Base-by-base conservation (phyloP, 2,888 invertebrate species). In the Abscondita cerata region DNA sequence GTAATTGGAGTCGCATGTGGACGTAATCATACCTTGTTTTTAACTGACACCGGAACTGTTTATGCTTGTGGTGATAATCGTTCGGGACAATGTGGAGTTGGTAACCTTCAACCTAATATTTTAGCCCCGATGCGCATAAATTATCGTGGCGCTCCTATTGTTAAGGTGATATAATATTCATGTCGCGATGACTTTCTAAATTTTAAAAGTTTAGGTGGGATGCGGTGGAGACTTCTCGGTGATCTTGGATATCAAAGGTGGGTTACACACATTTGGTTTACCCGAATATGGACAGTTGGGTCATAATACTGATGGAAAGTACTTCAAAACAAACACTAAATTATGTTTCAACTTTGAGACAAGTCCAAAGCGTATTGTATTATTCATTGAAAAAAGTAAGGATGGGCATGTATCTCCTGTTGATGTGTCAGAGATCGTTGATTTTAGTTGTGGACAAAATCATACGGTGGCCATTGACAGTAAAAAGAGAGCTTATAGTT, bases 221-320 rank as follows among this genome's bases (percentile, higher is more conserved):
- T 95, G 95, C 76, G 97, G 96, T 0, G 95, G 91, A 0, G 96
- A 97, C 70, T 97, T 96, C 80, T 95, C 95, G 4, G 89, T 95
- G 81, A 92, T 97, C 53, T 82, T 96, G 48, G 96, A 96, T 79
- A 88, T 92, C 67, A 91, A 93, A 73, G 96, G 96, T 1, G 89
- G 90, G 58, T 81, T 96, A 51, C 93, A 95, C 78, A 93, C 95
- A 0, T 96, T 96, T 76, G 97, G 97, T 0, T 85, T 92, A 71
- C 96, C 97, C 0, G 96, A 97, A 75, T 94, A 93, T 77, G 97
- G 97, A 0, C 96, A 95, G 73, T 84, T 87, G 86, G 89, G 96
- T 18, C 96, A 96, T 80, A 96, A 96, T 79, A 93, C 95, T 0
- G 96, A 96, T 79, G 96, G 96, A 16, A 95, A 96, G 79, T 96